Base-by-base conservation (phyloP, 2,888 invertebrate genomes). In the Mayetiola destructor region DNA sequence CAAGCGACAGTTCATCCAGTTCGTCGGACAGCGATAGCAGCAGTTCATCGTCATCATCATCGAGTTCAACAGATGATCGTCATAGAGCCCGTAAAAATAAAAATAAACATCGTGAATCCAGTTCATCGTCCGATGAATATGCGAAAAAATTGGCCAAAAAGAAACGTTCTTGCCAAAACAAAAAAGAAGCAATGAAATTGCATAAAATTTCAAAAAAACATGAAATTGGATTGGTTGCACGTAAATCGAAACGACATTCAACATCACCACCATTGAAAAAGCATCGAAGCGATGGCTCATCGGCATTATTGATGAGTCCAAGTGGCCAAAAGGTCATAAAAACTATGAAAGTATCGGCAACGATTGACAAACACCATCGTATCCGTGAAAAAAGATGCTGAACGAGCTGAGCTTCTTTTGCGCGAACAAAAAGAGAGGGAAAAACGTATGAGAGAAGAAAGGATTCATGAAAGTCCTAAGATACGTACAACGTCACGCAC, bases 81-180 rank as follows among this genome's bases (percentile, higher is more conserved):
- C 58, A 42, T 32, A 55, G 40, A 35, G 21, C 16, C 9, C 57
- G 57, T 20, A 55, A 57, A 55, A 1, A 18, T 1, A 54, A 55
- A 32, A 5, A 16, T 8, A 54, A 39, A 39, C 36, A 37, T 9
- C 74, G 81, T 35, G 76, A 79, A 64, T 79, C 79, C 1, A 80
- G 79, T 64, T 78, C 77, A 16, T 81, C 83, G 10, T 83, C 85
- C 3, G 84, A 84, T 61, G 77, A 77, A 57, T 80, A 80, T 62
- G 74, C 75, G 39, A 79, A 79, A 64, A 79, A 79, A 65, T 75
- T 77, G 61, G 63, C 73, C 21, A 76, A 75, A 72, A 66, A 59
- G 62, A 75, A 75, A 27, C 40, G 54, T 23, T 16, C 27, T 5
- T 55, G 42, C 18, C 55, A 55, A n/a, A 58, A 55, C 14, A 55